Percentiles rank a stretch among this genome's conserved stretches.
Conservation (phyloP, 2,888 invertebrate species). For the Eupithecia insigniata region DNA sequence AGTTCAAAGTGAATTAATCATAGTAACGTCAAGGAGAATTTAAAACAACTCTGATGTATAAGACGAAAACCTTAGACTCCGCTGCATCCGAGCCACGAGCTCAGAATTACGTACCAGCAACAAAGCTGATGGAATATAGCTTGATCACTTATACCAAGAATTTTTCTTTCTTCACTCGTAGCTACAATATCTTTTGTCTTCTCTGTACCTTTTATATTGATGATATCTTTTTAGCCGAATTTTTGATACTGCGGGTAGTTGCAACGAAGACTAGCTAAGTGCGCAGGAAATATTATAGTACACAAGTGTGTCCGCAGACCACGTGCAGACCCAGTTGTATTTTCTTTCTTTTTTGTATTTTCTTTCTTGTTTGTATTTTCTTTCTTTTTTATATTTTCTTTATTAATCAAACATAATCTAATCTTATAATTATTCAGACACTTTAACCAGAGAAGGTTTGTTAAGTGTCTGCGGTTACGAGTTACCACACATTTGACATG, state of each 20-base stretch:
- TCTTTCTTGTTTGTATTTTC: too few species aligned
- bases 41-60: conserved; percentile 19
- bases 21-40: conserved; percentile 7
- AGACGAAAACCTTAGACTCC: conserved; percentile 24
- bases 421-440: too few species aligned
- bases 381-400: too few species aligned
- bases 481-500: too few species aligned
- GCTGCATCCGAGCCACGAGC: conserved; percentile 18
- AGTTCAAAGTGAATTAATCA: background rate
- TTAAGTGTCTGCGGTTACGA: too few species aligned
- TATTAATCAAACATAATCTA: too few species aligned
- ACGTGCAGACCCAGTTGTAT: too few species aligned
- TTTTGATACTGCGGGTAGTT: too few species aligned
- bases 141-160: background rate
- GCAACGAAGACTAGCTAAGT: too few species aligned
- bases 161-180: background rate
- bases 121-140: conserved; percentile 4
- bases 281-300: background rate
- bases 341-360: too few species aligned
- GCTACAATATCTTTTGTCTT: background rate
- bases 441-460: too few species aligned
- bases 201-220: background rate
- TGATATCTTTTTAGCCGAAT: too few species aligned
- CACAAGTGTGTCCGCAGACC: background rate
- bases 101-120: conserved; percentile 19